Conservation (phyloP, 1,140 invertebrate species). For the Pollicipes pollicipes region DNA sequence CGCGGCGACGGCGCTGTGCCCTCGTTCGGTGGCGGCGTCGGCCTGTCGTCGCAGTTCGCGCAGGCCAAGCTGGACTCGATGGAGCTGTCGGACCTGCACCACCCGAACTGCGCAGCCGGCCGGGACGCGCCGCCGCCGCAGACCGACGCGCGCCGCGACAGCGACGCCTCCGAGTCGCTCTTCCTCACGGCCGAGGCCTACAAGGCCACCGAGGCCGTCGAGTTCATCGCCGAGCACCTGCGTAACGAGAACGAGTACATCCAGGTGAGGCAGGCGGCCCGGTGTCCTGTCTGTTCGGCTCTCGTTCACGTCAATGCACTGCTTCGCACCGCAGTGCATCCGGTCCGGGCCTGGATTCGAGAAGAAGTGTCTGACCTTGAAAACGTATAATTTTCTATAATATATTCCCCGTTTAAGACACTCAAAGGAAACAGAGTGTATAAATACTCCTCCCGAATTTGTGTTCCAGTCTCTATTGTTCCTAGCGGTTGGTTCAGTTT, state of each 20-base stretch:
- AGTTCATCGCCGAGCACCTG: conserved; percentile 94
- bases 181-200: conserved; percentile 71
- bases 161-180: conserved; percentile 74
- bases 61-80: conserved; percentile 44
- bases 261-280: conserved; percentile 46
- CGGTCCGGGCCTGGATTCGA: conserved; percentile 5
- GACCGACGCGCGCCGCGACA: conserved; percentile 45
- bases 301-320: not conserved
- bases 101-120: conserved; percentile 89
- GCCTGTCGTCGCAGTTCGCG: conserved; percentile 26
- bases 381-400: no score
- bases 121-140: conserved; percentile 37
- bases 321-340: not conserved
- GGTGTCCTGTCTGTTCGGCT: not conserved
- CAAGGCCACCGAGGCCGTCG: conserved; percentile 86
- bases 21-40: not conserved
- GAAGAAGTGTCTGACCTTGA: conserved; percentile 49
- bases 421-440: no score
- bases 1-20: not conserved
- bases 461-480: no score
- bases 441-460: no score
- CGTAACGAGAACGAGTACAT: conserved; percentile 92
- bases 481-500: no score
- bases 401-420: no score
- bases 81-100: conserved; percentile 83